Evolutionary conservation across 92 coral and sea anemone species (phyloP).

Genomic region (Micromussa lordhowensis): DNA sequence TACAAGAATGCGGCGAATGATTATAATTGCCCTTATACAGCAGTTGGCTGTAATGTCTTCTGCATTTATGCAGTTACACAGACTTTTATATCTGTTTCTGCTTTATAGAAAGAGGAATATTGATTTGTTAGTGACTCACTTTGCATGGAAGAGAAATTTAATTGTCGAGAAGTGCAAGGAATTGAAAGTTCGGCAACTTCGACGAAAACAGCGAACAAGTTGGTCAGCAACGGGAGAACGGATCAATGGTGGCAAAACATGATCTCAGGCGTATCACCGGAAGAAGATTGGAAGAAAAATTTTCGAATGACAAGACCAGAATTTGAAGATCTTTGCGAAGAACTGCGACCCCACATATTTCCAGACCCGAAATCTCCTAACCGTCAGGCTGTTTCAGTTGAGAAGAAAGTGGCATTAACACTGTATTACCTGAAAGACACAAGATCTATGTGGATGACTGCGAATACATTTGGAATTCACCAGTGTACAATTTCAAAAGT

Average conservation of each 20-base stretch:
- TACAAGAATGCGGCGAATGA: too few relatives aligned
- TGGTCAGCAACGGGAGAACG: too few relatives aligned
- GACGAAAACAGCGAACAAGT: too few relatives aligned
- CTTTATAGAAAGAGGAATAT: too few relatives aligned
- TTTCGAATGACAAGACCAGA: slow-evolving; percentile 52
- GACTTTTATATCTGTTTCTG: too few relatives aligned
- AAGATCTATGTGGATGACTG: slow-evolving; percentile 68
- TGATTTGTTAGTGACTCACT: too few relatives aligned
- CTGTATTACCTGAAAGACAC: slow-evolving; percentile 65
- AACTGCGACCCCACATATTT: slow-evolving; percentile 50
- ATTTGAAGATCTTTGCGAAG: slow-evolving; percentile 31
- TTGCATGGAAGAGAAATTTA: background rate
- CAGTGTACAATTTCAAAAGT: slow-evolving; percentile 42
- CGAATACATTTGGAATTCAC: slow-evolving; percentile 64
- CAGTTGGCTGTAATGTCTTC: too few relatives aligned
- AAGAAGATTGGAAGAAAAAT: slow-evolving; percentile 60
- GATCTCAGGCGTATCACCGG: background rate
- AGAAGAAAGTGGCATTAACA: slow-evolving; percentile 61
- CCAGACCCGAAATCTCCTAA: slow-evolving; percentile 71
- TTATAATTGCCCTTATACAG: too few relatives aligned
- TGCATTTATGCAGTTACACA: too few relatives aligned
- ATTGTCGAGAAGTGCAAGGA: too few relatives aligned
- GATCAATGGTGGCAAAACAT: too few relatives aligned
- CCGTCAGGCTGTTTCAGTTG: slow-evolving; percentile 30
- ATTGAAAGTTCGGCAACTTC: too few relatives aligned